Conservation (phyloP, 2,888 invertebrate genomes). For the Athalia circularis region DNA sequence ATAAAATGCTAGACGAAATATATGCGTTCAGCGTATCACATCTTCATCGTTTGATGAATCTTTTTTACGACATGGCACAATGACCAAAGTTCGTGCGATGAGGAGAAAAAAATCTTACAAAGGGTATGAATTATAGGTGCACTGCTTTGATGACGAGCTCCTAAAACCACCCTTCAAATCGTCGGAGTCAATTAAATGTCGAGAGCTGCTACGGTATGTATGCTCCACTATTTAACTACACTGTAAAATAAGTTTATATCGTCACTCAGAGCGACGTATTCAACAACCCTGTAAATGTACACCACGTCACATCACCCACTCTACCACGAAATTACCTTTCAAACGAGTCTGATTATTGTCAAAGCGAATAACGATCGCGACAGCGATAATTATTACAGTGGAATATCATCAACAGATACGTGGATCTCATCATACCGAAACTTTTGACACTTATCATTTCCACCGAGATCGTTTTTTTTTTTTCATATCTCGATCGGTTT, state of each 20-base stretch:
- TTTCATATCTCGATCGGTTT: no score
- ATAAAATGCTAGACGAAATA: conserved; percentile 47
- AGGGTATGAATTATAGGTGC: no score
- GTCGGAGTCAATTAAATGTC: conserved; percentile 58
- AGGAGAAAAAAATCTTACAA: neutral
- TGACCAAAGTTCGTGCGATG: conserved; percentile 3
- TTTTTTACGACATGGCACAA: neutral
- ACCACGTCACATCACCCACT: neutral
- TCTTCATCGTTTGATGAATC: conserved; percentile 49
- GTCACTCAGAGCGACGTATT: neutral
- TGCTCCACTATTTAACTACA: conserved; percentile 64
- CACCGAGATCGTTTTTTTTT: no score
- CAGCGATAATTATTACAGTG: neutral
- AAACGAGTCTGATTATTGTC: conserved; percentile 49
- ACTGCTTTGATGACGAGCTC: neutral
- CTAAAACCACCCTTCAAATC: conserved; percentile 51
- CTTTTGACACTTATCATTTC: no score
- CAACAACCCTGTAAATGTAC: conserved; percentile 3
- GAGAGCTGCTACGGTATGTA: conserved; percentile 51
- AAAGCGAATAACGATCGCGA: conserved; percentile 48
- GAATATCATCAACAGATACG: no score
- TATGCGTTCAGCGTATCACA: conserved; percentile 47
- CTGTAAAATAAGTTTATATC: conserved; percentile 62
- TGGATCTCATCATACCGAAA: no score
- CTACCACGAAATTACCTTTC: conserved; percentile 11